phyloP scores from a whole-genome alignment of 2,113 vertebrate genomes.

The Mormyrus lacerda region DNA sequence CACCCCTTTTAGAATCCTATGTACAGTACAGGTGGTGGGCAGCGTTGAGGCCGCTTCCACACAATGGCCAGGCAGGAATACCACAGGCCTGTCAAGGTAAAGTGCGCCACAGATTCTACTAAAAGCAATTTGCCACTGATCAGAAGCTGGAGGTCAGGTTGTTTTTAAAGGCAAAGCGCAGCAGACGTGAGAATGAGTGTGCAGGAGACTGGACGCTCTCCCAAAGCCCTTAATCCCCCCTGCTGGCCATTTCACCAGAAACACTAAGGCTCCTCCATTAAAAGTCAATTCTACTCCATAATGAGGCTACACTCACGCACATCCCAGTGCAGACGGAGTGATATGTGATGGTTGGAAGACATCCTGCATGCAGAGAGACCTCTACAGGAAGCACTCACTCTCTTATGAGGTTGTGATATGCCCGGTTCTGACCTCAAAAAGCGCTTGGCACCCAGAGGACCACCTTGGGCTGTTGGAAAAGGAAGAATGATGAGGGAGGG shows the following conservation, averaged over 20 bases:
- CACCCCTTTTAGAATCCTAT: neutral
- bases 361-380: slow-evolving; percentile 52
- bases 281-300: slow-evolving; percentile 66
- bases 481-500: neutral
- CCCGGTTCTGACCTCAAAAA: slow-evolving; percentile 45
- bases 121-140: neutral
- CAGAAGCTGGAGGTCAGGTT: neutral
- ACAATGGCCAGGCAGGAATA: neutral
- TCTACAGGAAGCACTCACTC: slow-evolving; percentile 54
- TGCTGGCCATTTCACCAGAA: slow-evolving; percentile 45
- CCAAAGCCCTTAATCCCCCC: slow-evolving; percentile 57
- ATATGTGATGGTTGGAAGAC: slow-evolving; percentile 55
- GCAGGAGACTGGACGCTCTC: slow-evolving; percentile 42
- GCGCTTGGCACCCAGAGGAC: slow-evolving; percentile 41
- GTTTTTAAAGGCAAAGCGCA: neutral
- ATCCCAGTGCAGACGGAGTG: slow-evolving; percentile 64
- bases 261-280: slow-evolving; percentile 62
- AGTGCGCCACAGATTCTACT: neutral
- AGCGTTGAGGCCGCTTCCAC: neutral
- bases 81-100: neutral
- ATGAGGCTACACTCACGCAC: slow-evolving; percentile 64
- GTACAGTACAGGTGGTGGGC: neutral
- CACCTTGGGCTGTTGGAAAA: slow-evolving; percentile 42
- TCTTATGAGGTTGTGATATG: slow-evolving; percentile 52
- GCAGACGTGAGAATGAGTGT: neutral